Evolutionary conservation across 2,797 vertebrate species (phyloP).

Genomic region (Melanitta fusca): DNA sequence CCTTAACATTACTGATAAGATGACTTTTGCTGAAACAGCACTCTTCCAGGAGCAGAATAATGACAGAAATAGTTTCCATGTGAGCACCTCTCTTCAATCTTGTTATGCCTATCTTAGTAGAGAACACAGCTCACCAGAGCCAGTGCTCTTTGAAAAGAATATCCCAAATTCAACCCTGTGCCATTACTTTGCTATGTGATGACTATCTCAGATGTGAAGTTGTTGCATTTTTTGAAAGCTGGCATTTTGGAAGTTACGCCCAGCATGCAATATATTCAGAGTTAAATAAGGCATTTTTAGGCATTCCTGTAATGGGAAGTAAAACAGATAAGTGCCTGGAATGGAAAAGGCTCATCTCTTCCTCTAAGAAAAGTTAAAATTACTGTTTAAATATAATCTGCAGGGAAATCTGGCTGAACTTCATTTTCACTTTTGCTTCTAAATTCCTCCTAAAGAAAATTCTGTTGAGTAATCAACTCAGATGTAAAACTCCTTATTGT

Average conservation of each 20-base stretch:
- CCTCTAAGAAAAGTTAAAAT: background rate
- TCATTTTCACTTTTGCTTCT: slow-evolving; percentile 48
- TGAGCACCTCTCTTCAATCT: background rate
- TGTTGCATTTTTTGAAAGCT: background rate
- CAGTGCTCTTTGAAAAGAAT: background rate
- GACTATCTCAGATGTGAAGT: background rate
- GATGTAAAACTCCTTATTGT: background rate
- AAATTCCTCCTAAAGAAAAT: slow-evolving; percentile 14
- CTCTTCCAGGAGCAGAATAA: background rate
- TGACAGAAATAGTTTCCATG: background rate
- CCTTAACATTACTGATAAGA: background rate
- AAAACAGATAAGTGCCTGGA: background rate
- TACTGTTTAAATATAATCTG: background rate
- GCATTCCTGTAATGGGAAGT: background rate
- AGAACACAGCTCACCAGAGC: background rate
- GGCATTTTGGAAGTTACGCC: background rate
- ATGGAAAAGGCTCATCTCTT: background rate
- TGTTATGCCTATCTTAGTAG: background rate
- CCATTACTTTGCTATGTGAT: background rate
- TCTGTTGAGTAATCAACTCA: slow-evolving; percentile 17
- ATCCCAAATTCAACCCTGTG: background rate
- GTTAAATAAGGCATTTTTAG: background rate
- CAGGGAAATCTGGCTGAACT: background rate
- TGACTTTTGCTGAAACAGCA: background rate
- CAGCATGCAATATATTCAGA: background rate